Conservation (phyloP, 1,140 invertebrate species). For the Aphidius ervi region DNA sequence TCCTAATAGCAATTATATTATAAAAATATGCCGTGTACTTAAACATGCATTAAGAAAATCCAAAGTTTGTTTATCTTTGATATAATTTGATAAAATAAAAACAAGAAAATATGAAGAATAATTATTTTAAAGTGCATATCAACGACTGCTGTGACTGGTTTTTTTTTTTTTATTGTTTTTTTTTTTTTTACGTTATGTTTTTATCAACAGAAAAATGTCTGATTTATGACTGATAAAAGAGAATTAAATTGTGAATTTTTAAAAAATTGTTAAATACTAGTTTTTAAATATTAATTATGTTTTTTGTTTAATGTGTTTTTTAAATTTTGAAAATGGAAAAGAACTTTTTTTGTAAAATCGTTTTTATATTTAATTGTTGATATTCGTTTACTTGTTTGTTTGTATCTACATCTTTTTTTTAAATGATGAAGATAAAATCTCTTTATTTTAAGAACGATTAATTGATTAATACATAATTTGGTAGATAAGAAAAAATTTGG, state of each 20-base stretch:
- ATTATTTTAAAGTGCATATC: conserved; percentile 17
- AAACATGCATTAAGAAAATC: conserved; percentile 25
- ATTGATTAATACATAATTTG: too few relatives aligned
- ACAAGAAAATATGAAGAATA: neutral
- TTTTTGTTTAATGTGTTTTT: too few relatives aligned
- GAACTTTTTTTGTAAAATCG: neutral
- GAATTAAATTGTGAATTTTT: too few relatives aligned
- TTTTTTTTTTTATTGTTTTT: conserved; percentile 1
- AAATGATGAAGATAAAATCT: too few relatives aligned
- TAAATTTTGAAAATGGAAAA: neutral
- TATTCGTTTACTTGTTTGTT: too few relatives aligned
- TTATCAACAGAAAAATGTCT: too few relatives aligned
- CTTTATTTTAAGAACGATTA: too few relatives aligned
- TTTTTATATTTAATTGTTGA: neutral
- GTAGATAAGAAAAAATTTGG: too few relatives aligned
- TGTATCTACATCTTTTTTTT: too few relatives aligned
- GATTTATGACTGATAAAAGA: too few relatives aligned
- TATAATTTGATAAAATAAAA: neutral
- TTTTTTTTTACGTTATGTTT: conserved; percentile 3
- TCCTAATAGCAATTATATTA: conserved; percentile 43
- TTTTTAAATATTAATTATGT: too few relatives aligned
- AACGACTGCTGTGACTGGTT: conserved; percentile 7
- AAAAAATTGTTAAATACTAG: too few relatives aligned
- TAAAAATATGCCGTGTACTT: conserved; percentile 39
- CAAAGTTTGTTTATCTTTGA: conserved; percentile 18